Evolutionary conservation across 2,888 invertebrate species (phyloP), one percentile per base, ranked within the genome.

Genomic region (Epinotia ramella): DNA sequence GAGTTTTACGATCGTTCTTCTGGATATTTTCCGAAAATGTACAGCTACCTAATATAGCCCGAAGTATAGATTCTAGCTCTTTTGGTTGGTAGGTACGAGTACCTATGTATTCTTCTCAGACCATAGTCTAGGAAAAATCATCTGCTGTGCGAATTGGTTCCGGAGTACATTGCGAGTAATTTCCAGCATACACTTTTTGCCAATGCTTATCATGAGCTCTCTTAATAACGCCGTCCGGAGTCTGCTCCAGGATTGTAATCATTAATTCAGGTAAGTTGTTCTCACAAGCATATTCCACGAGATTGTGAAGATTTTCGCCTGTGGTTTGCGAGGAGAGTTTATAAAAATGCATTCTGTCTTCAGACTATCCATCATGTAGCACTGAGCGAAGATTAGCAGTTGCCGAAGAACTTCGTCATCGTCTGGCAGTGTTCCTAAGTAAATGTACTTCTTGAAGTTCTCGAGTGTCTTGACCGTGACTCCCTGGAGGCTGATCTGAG

Each of bases 221-320:
- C 1, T 57, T 57, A 20, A 57, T 57, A 20, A 57, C 20, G 20
- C 20, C 7, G 9, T 57, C 57, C 57, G 57, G 20, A 0, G 57
- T 57, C 20, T 57, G 57, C 20, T 57, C 57, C 11, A 57, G 20
- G 11, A 57, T 57, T 4, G 57, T 20, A 12, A 57, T 11, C 57
- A 57, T 57, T 20, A 57, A 20, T n/a, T 57, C 57, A 6, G 57
- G 57, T 12, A 57, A 57, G 57, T 57, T 57, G 57, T 57, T 18
- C 12, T 57, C 20, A 20, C 57, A 57, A 20, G 57, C 57, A 9
- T 20, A 57, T 57, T 57, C 57, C 57, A 57, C 57, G 9, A 57
- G 57, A 57, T 12, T 20, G 20, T 57, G 57, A 4, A 57, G 18
- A n/a, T 57, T 57, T 20, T 57, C 66, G 85, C 86, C 20, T 20